phyloP scores from a whole-genome alignment of 1,140 invertebrate species.

The Ptiloglossa arizonensis region DNA sequence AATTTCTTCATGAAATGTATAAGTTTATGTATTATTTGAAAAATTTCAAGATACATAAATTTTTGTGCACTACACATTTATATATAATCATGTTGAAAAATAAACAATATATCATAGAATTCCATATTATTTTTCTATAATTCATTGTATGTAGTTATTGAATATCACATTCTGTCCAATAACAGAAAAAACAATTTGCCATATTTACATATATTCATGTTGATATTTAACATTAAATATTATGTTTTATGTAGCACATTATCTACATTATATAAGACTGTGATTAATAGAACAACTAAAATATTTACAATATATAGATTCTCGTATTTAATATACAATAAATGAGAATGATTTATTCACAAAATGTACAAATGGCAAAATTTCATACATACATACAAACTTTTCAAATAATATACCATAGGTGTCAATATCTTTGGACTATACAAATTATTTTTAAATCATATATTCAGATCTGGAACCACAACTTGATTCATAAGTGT shows the following conservation, averaged over 20 bases:
- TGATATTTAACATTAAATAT: not conserved
- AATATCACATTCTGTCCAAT: not conserved
- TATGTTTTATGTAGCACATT: not conserved
- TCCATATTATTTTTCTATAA: conserved; percentile 33
- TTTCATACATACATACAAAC: conserved; percentile 13
- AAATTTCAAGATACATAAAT: not conserved
- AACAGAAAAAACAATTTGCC: not conserved
- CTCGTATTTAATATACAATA: conserved; percentile 18
- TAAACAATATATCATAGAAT: conserved; percentile 45
- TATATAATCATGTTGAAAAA: conserved; percentile 35
- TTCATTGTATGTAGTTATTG: not conserved
- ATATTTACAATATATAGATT: conserved; percentile 1
- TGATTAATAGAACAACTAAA: not conserved
- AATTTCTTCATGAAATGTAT: conserved; percentile 20
- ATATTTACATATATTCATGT: not conserved
- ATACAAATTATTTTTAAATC: not conserved
- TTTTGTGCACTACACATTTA: conserved; percentile 24
- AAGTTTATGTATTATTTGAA: conserved; percentile 33
- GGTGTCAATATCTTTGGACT: not conserved
- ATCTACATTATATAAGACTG: not conserved
- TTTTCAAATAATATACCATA: not conserved
- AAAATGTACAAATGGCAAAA: conserved; percentile 40
- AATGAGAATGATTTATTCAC: conserved; percentile 46
- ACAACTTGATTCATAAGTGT: not conserved
- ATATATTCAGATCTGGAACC: not conserved